Evolutionary conservation across 1,140 invertebrate species (phyloP).

Genomic region (Bombus breviceps): DNA sequence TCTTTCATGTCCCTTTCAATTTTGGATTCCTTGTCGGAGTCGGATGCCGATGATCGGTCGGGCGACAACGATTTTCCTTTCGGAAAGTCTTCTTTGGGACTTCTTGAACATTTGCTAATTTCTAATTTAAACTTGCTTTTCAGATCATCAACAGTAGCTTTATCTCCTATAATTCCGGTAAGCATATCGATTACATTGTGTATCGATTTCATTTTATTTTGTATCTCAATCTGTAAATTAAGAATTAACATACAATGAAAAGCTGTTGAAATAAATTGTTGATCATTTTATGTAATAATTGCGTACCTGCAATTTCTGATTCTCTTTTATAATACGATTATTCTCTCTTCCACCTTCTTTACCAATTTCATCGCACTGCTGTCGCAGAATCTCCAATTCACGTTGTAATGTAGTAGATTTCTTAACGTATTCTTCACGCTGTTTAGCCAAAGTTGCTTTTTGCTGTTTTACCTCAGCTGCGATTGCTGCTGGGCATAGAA

Average conservation of each 20-base stretch:
- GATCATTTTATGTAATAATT: neutral
- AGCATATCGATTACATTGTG: slow-evolving; percentile 93
- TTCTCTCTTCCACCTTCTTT: slow-evolving; percentile 86
- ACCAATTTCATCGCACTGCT: slow-evolving; percentile 89
- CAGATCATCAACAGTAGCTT: slow-evolving; percentile 82
- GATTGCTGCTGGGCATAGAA: slow-evolving; percentile 84
- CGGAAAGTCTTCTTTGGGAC: slow-evolving; percentile 79
- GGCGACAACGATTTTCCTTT: slow-evolving; percentile 76
- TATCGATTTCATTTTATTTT: slow-evolving; percentile 91
- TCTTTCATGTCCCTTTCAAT: slow-evolving; percentile 73
- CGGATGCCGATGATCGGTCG: slow-evolving; percentile 70
- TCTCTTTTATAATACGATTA: slow-evolving; percentile 89
- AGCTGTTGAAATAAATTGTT: neutral
- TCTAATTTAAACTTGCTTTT: slow-evolving; percentile 78
- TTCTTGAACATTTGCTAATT: slow-evolving; percentile 72
- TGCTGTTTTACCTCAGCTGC: slow-evolving; percentile 91
- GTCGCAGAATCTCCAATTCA: slow-evolving; percentile 89
- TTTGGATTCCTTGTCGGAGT: slow-evolving; percentile 80
- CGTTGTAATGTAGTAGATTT: slow-evolving; percentile 88
- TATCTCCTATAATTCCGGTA: slow-evolving; percentile 89
- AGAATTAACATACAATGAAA: neutral
- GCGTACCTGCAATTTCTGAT: slow-evolving; percentile 90
- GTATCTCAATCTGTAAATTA: slow-evolving; percentile 88
- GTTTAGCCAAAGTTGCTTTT: slow-evolving; percentile 89
- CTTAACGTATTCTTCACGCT: slow-evolving; percentile 90